Base-by-base conservation (phyloP, 2,113 vertebrate species). In the Semicossyphus pulcher region DNA sequence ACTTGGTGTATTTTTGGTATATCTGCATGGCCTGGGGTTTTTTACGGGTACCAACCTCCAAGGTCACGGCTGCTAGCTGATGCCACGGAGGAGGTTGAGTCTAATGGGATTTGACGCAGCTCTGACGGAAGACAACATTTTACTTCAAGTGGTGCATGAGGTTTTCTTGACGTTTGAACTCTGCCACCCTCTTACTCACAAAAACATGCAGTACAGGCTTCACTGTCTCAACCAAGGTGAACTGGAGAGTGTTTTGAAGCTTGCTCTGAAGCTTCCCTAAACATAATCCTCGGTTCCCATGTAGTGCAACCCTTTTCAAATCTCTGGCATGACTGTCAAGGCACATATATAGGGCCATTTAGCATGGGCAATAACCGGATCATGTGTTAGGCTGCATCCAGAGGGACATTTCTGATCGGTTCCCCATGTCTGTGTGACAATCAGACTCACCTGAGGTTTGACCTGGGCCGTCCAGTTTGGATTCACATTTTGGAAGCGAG, bases 401-500 rank as follows among this genome's bases (percentile, higher is more conserved):
- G 15, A 42, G 36, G 25, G n/a, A 42, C 37, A 37, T 47, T 42
- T 23, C 61, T 16, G 21, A 54, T 26, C 48, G 26, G 25, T 57
- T 63, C 8, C 18, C 39, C n/a, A 21, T 37, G 44, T 49, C 21
- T 54, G 44, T 20, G 12, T 20, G 47, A 63, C 4, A 67, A 48
- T 80, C 37, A 62, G 28, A 76, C 87, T 21, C 89, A 92, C 92
- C 92, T 90, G 90, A 83, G 32, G 89, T 87, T 78, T 90, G 92
- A 87, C 84, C 86, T 9, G 92, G 87, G 59, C 88, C 89, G 25
- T 93, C 92, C 86, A 93, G 84, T 85, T 92, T 93, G 57, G 92
- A 86, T 59, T 93, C 92, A 91, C 90, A 93, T 89, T 93, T 93
- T 78, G 91, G 89, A 80, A 93, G 86, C 54, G 92, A 84, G 83